Base-by-base conservation (phyloP, 1,140 invertebrate species). In the Bicyclus anynana region DNA sequence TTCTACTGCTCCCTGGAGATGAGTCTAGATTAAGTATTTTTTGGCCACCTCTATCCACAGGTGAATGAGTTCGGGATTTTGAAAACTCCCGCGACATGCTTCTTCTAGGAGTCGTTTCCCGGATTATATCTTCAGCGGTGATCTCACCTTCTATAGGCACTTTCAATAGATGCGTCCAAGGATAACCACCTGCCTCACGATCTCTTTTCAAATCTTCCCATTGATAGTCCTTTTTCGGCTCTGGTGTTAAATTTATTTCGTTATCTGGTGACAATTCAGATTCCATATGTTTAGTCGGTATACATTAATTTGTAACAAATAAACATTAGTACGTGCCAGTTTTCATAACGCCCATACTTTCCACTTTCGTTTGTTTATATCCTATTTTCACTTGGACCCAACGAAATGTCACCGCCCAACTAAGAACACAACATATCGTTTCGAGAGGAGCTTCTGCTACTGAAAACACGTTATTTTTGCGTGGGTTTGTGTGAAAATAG, bases 131-230 rank as follows among this genome's bases (percentile, higher is more conserved):
- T 65, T 89, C 89, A 18, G 89, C 86, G 29, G 87, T 89, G 42
- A 90, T 84, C 69, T 90, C 90, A 6, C 87, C 90, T 68, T 90
- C 85, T 14, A 91, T 55, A 0, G 90, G 90, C 17, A 79, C 79
- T 65, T 92, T 92, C 56, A 91, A 80, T 9, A 94, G 74, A 75
- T 93, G 90, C 14, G 93, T 94, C 92, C 93, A 94, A 53, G 93
- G 93, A 72, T 94, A 94, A 35, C 90, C 91, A 58, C 93, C 93
- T 68, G 90, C 81, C 56, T 84, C 77, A 80, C 83, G 84, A 59
- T 91, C 88, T 72, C 92, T 85, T 65, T 90, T 80, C 9, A 94
- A 77, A 85, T 94, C 93, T 82, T 94, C 93, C 93, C 93, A 94
- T 89, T 92, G 89, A 82, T 94, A 94, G 21, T 93, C 93, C 75